A percentile compares a stretch with the other conserved stretches of the same genome.
These are phyloP conservation scores for Pollenia griseotomentosa DNA, from an alignment of 2,888 invertebrate species.

Conservation along the genomic window DNA sequence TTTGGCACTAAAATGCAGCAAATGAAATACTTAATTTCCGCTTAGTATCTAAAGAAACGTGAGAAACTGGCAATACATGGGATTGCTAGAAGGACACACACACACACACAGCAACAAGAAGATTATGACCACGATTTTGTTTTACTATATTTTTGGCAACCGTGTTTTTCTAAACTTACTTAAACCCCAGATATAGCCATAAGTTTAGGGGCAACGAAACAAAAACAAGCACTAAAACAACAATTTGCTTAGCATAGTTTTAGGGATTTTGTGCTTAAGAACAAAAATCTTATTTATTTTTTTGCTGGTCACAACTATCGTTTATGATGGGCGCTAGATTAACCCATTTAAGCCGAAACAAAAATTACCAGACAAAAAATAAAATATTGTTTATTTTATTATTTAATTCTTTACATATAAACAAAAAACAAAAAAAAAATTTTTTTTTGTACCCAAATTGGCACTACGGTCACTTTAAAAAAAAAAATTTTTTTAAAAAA, in stretches of 20 bases:
- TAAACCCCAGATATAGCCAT: background rate
- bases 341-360: too few species aligned
- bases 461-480: too few species aligned
- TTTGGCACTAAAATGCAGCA: constrained; percentile 59
- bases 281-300: background rate
- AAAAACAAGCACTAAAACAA: constrained; percentile 21
- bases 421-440: too few species aligned
- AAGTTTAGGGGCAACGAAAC: background rate
- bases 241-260: constrained; percentile 5
- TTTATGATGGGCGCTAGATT: background rate
- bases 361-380: too few species aligned
- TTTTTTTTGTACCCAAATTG: too few species aligned
- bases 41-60: constrained; percentile 62
- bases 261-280: background rate
- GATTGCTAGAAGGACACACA: constrained; percentile 32
- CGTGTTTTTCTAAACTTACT: constrained; percentile 13
- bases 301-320: background rate
- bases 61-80: constrained; percentile 34
- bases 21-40: constrained; percentile 65
- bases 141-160: constrained; percentile 15
- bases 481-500: too few species aligned
- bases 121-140: constrained; percentile 27
- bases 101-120: constrained; percentile 24
- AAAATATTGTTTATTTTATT: too few species aligned
- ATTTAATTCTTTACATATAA: too few species aligned